A percentile compares a stretch with the other conserved stretches of the same genome.
Conservation (phyloP, 2,888 invertebrate species). For the Cephonodes hylas region DNA sequence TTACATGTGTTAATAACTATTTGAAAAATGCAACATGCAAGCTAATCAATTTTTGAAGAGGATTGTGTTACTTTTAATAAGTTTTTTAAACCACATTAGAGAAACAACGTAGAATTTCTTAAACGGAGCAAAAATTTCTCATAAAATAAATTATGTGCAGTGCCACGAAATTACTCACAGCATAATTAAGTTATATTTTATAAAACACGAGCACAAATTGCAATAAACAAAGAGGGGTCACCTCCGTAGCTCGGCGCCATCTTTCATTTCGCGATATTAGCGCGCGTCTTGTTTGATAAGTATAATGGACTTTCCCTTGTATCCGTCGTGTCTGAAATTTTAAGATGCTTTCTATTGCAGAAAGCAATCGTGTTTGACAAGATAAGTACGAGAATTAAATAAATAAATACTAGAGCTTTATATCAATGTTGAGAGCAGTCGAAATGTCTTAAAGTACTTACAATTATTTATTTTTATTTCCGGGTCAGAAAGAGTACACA, state of each 20-base stretch:
- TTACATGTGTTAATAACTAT: no score
- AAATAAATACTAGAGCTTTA: background rate
- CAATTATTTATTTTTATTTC: no score
- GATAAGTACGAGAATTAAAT: background rate
- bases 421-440: no score
- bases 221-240: slow-evolving; percentile 2
- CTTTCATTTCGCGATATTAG: slow-evolving; percentile 30
- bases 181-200: background rate
- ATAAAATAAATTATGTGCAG: background rate
- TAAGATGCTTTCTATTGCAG: background rate
- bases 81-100: background rate
- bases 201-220: slow-evolving; percentile 5
- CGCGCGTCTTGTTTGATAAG: slow-evolving; percentile 31
- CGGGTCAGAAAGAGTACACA: no score
- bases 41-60: no score
- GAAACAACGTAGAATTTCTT: background rate
- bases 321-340: slow-evolving; percentile 25
- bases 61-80: background rate
- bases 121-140: background rate
- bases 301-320: slow-evolving; percentile 32
- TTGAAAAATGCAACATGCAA: no score
- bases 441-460: no score
- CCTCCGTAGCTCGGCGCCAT: slow-evolving; percentile 21
- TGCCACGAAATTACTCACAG: background rate
- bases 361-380: background rate